phyloP scores from a whole-genome alignment of 2,113 vertebrate genomes.

The Lanius ludovicianus region DNA sequence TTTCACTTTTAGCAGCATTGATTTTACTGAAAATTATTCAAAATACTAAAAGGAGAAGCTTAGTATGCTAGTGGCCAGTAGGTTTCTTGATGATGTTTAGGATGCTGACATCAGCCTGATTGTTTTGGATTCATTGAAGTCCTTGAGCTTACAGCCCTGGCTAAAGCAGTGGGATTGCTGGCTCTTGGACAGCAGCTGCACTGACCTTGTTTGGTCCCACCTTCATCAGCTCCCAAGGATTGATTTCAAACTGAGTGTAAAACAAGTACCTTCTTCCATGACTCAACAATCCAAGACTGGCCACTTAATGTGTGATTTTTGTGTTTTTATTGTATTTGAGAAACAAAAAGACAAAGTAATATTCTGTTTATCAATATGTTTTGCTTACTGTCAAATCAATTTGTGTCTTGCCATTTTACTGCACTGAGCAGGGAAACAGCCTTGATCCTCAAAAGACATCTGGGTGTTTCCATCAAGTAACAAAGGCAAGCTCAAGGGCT shows the following conservation, averaged over 20 bases:
- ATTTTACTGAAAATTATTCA: background rate
- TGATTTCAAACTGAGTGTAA: background rate
- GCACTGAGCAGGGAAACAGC: background rate
- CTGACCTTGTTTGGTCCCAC: background rate
- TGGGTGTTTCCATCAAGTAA: background rate
- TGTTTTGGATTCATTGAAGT: background rate
- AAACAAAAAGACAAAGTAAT: background rate
- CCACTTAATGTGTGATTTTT: background rate
- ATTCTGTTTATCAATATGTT: background rate
- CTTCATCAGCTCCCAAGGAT: background rate
- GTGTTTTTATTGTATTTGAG: background rate
- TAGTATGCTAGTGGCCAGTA: background rate
- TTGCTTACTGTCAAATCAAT: background rate
- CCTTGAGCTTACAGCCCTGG: background rate
- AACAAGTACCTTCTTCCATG: background rate
- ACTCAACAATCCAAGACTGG: background rate
- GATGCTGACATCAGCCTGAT: background rate
- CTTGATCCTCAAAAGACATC: background rate
- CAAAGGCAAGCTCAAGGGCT: background rate
- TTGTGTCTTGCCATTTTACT: background rate
- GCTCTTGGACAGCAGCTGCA: background rate
- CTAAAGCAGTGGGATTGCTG: background rate
- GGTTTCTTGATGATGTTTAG: background rate
- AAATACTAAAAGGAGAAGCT: background rate
- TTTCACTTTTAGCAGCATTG: background rate